Evolutionary conservation across 2,113 vertebrate species (phyloP).

Genomic region (Hippocampus zosterae): DNA sequence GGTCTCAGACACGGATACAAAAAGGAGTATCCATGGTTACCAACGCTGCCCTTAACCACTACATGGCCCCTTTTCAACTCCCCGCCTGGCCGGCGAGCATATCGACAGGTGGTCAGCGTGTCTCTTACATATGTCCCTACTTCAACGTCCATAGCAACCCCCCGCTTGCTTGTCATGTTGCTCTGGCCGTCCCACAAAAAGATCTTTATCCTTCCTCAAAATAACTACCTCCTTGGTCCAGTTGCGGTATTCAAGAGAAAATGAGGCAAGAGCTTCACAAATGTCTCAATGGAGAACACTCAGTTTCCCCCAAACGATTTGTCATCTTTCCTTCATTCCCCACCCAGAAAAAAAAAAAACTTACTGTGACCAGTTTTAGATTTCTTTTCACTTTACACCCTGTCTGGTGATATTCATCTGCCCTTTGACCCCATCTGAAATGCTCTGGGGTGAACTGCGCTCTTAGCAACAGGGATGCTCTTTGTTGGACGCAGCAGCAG

Average conservation of each 20-base stretch:
- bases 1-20: slow-evolving; percentile 31
- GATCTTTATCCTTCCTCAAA: neutral
- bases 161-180: slow-evolving; percentile 4
- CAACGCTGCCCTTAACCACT: slow-evolving; percentile 41
- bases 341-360: neutral
- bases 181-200: slow-evolving; percentile 4
- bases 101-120: slow-evolving; percentile 53
- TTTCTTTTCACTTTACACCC: neutral
- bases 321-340: neutral
- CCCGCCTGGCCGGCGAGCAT: slow-evolving; percentile 27
- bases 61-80: slow-evolving; percentile 26
- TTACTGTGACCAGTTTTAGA: neutral
- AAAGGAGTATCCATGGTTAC: slow-evolving; percentile 58
- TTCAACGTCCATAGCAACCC: slow-evolving; percentile 34
- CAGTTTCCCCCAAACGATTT: neutral
- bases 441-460: neutral
- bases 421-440: neutral
- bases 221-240: neutral
- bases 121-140: slow-evolving; percentile 26
- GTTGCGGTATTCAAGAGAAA: neutral
- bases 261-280: neutral
- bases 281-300: neutral
- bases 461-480: neutral
- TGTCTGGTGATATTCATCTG: neutral
- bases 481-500: neutral